These are phyloP conservation scores for Oreortyx pictus DNA, from an alignment of 2,797 vertebrate species.

Conservation along the genomic window DNA sequence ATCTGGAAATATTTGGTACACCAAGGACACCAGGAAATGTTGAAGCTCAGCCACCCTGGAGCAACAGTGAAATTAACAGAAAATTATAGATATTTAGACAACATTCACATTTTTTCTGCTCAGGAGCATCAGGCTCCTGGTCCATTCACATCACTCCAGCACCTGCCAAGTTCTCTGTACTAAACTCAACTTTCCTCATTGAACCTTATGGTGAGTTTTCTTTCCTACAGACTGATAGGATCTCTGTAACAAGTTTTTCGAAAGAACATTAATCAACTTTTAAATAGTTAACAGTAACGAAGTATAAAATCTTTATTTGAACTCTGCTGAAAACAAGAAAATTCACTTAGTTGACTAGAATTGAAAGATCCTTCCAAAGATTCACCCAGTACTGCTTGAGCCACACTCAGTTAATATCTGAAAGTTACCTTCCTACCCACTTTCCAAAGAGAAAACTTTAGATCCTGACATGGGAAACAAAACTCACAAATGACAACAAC, in stretches of 20 bases:
- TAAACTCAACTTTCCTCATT: background rate
- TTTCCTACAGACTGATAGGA: background rate
- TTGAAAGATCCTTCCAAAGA: background rate
- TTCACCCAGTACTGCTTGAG: background rate
- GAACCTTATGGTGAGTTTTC: background rate
- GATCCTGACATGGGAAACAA: too few relatives aligned
- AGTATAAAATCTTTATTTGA: conserved; percentile 11
- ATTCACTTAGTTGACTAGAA: background rate
- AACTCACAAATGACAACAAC: background rate
- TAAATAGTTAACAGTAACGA: conserved; percentile 17
- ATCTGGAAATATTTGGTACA: background rate
- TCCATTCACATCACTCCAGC: background rate
- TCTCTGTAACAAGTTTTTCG: background rate
- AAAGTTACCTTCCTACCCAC: conserved; percentile 2
- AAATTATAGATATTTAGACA: background rate
- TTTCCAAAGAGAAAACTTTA: background rate
- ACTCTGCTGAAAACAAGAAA: background rate
- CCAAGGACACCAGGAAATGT: background rate
- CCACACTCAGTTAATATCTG: background rate
- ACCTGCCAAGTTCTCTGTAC: background rate
- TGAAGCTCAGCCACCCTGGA: background rate
- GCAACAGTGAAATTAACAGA: background rate
- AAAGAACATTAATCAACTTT: background rate
- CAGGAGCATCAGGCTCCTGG: background rate
- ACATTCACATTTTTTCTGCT: background rate